A percentile compares a stretch with the other conserved stretches of the same genome.
These are phyloP conservation scores for Lutjanus campechanus DNA, from an alignment of 2,797 vertebrate species.

Conservation along the genomic window DNA sequence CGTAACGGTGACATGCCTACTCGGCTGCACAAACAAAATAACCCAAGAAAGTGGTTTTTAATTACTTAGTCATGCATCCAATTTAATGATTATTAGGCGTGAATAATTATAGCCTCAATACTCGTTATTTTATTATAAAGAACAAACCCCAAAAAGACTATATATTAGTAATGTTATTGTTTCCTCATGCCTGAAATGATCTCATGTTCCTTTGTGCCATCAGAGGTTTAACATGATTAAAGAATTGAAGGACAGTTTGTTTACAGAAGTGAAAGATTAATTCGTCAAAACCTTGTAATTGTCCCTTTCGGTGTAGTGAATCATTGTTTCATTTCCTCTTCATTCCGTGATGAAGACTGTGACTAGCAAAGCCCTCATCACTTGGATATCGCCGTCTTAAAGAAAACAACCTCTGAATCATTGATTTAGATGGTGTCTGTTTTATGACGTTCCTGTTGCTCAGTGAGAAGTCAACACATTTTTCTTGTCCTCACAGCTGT, in stretches of 20 bases:
- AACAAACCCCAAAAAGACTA: background rate
- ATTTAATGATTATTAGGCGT: slow-evolving; percentile 27
- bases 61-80: slow-evolving; percentile 27
- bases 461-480: slow-evolving; percentile 59
- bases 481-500: slow-evolving; percentile 66
- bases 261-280: slow-evolving; percentile 49
- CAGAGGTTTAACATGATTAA: slow-evolving; percentile 57
- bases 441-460: slow-evolving; percentile 54
- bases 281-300: slow-evolving; percentile 54
- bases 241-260: slow-evolving; percentile 48
- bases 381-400: slow-evolving; percentile 29
- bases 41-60: slow-evolving; percentile 15
- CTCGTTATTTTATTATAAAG: slow-evolving; percentile 19
- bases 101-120: slow-evolving; percentile 29
- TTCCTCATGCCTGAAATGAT: slow-evolving; percentile 45
- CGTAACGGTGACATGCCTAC: background rate
- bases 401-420: slow-evolving; percentile 69
- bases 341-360: slow-evolving; percentile 47
- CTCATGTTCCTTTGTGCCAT: slow-evolving; percentile 41
- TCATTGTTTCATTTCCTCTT: slow-evolving; percentile 54
- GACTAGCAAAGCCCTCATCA: slow-evolving; percentile 36
- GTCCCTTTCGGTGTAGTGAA: slow-evolving; percentile 47
- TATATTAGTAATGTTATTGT: slow-evolving; percentile 35
- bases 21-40: slow-evolving; percentile 30
- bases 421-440: slow-evolving; percentile 47